Evolutionary conservation across 2,888 invertebrate species (phyloP).

Genomic region (Agonum fuliginosum): DNA sequence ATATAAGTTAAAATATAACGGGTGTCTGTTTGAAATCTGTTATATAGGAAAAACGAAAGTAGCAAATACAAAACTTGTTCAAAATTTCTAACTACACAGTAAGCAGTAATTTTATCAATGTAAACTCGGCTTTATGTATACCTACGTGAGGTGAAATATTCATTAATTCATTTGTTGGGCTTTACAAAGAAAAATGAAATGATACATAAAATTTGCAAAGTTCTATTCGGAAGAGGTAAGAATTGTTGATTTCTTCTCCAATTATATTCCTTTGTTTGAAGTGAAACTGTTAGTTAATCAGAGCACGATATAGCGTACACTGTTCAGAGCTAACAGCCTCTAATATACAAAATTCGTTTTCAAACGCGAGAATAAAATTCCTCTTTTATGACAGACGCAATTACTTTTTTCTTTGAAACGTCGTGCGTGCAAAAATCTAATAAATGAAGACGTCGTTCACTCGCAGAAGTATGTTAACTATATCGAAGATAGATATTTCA

Average conservation of each 20-base stretch:
- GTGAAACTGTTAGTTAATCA: constrained; percentile 44
- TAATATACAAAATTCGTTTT: constrained; percentile 41
- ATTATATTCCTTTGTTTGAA: constrained; percentile 35
- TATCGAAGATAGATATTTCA: constrained; percentile 32
- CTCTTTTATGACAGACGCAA: constrained; percentile 6
- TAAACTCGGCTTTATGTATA: no score
- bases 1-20: no score
- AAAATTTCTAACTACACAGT: no score
- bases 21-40: no score
- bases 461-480: constrained; percentile 34
- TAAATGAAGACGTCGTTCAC: constrained; percentile 26
- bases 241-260: constrained; percentile 12
- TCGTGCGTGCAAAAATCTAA: constrained; percentile 22
- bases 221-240: constrained; percentile 7
- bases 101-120: no score
- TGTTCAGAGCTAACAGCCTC: background rate
- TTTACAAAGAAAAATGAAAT: no score
- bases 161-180: no score
- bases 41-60: no score
- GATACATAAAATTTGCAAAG: no score
- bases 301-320: constrained; percentile 32
- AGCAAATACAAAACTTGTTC: no score
- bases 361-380: constrained; percentile 33
- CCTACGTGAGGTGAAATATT: no score
- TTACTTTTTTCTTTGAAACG: constrained; percentile 29